A percentile compares a stretch with the other conserved stretches of the same genome.
phyloP scores from a whole-genome alignment of 1,140 invertebrate species.

The Xylocopa sonorina region DNA sequence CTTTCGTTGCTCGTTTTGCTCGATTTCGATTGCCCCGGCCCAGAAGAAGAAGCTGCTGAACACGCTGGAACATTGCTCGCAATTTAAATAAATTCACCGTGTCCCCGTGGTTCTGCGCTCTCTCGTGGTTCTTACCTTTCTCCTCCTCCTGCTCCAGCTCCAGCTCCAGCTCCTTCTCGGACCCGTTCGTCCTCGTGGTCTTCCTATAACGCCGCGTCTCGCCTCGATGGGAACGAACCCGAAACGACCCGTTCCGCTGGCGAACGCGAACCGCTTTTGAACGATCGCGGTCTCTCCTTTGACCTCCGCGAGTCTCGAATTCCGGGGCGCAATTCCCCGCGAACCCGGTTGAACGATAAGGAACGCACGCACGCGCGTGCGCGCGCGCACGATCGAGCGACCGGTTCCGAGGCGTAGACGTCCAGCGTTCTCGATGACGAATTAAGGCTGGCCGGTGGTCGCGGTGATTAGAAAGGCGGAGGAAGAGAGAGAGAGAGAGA shows the following conservation, averaged over 20 bases:
- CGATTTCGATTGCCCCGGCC: conserved; percentile 72
- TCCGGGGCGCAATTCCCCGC: background rate
- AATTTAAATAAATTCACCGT: conserved; percentile 81
- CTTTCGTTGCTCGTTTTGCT: conserved; percentile 71
- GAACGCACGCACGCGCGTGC: too few species aligned
- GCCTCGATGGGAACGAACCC: too few species aligned
- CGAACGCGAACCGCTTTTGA: too few species aligned
- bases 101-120: conserved; percentile 17
- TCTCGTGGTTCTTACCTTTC: background rate
- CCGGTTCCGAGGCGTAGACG: too few species aligned
- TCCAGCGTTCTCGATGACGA: background rate
- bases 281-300: too few species aligned
- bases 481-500: too few species aligned
- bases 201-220: too few species aligned
- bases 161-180: background rate
- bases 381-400: too few species aligned
- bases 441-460: conserved; percentile 11
- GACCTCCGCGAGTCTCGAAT: background rate
- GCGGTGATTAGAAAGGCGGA: conserved; percentile 61
- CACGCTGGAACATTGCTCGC: conserved; percentile 80
- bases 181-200: background rate
- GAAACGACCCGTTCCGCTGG: too few species aligned
- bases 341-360: background rate
- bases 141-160: background rate
- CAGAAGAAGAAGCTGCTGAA: conserved; percentile 81